Base-by-base conservation (phyloP, 2,113 vertebrate species). In the Sylvilagus bachmani region DNA sequence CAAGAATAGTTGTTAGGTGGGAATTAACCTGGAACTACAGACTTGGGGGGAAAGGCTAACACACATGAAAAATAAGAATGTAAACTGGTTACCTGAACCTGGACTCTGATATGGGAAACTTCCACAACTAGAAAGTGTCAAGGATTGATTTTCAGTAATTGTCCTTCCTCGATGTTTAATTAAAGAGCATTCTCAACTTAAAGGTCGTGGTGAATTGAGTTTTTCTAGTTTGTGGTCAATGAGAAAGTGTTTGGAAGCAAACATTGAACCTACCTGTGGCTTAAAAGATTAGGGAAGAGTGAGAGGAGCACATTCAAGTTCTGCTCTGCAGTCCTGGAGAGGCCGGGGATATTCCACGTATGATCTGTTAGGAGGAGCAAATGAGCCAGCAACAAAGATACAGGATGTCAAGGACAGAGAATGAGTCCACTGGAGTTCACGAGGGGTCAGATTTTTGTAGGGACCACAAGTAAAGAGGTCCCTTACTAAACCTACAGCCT, bases 151-250 rank as follows among this genome's bases (percentile, higher is more conserved):
- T 95, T 94, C 89, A 95, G 62, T 98, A 95, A 93, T 96, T 98
- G 89, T 97, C 78, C 81, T 55, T 93, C 73, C 73, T 85, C 97
- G 96, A 73, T 97, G 94, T 96, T 98, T 98, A 98, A 97, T 98
- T 98, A 97, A 98, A 97, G 97, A 96, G 31, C 33, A 49, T 95
- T 80, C 78, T 96, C 91, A 90, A 49, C 97, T 97, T 97, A 96
- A 98, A 98, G 94, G 90, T 98, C 96, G 93, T 38, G 7, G 64
- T 44, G 96, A 97, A 96, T 94, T 95, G 93, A 96, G 87, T 92
- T 55, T 98, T 97, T 95, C 82, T 95, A 94, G 89, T 90, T 96
- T 90, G 93, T 93, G 11, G 73, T 85, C 64, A n/a, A 86, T 75
- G 95, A 81, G 92, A 97, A 90, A 97, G 74, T 84, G 14, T 96